phyloP scores from a whole-genome alignment of 2,888 invertebrate species.

The Sphaerophoria rueppellii region DNA sequence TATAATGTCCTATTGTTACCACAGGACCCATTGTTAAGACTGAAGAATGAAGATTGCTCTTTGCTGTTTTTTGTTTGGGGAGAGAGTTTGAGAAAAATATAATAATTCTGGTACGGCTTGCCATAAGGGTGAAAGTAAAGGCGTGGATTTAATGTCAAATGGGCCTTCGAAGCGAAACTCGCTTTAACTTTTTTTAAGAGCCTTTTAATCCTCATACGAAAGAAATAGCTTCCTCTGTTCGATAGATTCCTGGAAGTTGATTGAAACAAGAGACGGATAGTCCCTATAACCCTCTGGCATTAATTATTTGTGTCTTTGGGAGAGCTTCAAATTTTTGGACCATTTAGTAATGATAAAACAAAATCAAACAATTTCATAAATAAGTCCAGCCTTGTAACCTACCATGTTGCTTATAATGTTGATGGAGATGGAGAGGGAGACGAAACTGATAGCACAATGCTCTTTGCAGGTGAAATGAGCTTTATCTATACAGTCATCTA shows the following conservation, averaged over 20 bases:
- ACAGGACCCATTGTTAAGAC: slow-evolving; percentile 68
- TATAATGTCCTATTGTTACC: slow-evolving; percentile 71
- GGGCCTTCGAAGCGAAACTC: background rate
- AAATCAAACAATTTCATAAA: too few species aligned
- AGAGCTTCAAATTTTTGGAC: too few species aligned
- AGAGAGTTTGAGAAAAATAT: slow-evolving; percentile 59
- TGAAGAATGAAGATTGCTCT: slow-evolving; percentile 73
- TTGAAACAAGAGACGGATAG: too few species aligned
- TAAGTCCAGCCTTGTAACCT: slow-evolving; percentile 3
- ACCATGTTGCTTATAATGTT: slow-evolving; percentile 4
- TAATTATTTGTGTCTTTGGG: too few species aligned
- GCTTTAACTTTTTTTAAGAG: background rate
- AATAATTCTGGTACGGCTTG: slow-evolving; percentile 51
- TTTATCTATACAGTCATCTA: slow-evolving; percentile 47
- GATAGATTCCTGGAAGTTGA: too few species aligned
- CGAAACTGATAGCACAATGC: slow-evolving; percentile 49
- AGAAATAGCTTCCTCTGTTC: too few species aligned
- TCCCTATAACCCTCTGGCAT: too few species aligned
- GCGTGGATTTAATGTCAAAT: background rate
- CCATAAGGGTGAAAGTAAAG: slow-evolving; percentile 26
- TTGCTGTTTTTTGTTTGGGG: slow-evolving; percentile 27
- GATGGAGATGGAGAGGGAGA: slow-evolving; percentile 20
- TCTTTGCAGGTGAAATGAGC: slow-evolving; percentile 66
- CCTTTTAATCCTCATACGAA: too few species aligned
- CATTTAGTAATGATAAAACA: too few species aligned